Percentiles rank a stretch among this genome's conserved stretches.
Evolutionary conservation across 2,797 vertebrate genomes (phyloP).

Genomic region (Chelidonichthys spinosus): DNA sequence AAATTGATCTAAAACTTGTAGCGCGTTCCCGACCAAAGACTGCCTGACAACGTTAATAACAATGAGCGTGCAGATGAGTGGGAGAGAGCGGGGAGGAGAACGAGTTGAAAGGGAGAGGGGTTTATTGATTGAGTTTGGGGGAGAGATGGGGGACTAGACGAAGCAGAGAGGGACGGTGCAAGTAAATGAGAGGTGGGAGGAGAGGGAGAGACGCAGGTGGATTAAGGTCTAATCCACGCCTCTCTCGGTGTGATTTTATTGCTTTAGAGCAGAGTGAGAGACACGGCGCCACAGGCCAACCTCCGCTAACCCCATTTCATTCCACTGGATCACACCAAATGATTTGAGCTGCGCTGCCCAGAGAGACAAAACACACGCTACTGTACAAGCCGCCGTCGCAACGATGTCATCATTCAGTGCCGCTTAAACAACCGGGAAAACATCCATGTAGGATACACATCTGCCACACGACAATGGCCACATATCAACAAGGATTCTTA

Average conservation of each 20-base stretch:
- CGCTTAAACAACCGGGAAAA: constrained; percentile 5
- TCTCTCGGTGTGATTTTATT: constrained; percentile 62
- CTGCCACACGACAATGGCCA: neutral
- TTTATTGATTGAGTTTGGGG: constrained; percentile 34
- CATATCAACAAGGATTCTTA: constrained; percentile 13
- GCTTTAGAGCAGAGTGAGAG: constrained; percentile 64
- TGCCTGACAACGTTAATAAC: constrained; percentile 31
- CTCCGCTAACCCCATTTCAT: constrained; percentile 73
- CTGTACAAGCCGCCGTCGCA: constrained; percentile 11
- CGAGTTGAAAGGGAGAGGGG: constrained; percentile 29
- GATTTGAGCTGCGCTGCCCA: constrained; percentile 46
- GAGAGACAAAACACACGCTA: constrained; percentile 25
- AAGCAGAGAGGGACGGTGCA: constrained; percentile 17
- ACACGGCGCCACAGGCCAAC: constrained; percentile 59
- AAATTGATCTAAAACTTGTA: constrained; percentile 17
- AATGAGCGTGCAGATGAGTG: constrained; percentile 17
- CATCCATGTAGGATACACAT: neutral
- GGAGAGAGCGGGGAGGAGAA: neutral
- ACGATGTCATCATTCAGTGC: constrained; percentile 30
- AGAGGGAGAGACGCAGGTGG: constrained; percentile 51
- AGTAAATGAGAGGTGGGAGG: constrained; percentile 39
- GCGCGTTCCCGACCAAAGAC: constrained; percentile 12
- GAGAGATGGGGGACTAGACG: constrained; percentile 20
- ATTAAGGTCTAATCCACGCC: constrained; percentile 64
- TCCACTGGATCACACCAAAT: constrained; percentile 64